phyloP scores from a whole-genome alignment of 2,888 invertebrate species.

The Morpho deidamia region DNA sequence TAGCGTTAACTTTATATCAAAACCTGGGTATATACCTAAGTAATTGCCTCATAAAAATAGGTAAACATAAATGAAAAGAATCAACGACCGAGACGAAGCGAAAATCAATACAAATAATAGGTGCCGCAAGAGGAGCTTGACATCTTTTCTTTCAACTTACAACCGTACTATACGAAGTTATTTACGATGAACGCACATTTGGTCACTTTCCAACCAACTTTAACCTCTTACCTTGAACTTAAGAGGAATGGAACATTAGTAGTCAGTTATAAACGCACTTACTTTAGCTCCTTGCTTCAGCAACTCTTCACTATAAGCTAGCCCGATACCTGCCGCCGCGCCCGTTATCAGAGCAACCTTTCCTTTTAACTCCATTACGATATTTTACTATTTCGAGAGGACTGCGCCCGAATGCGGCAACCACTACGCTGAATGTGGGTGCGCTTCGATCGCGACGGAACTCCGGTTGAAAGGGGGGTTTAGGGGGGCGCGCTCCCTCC shows the following conservation, averaged over 20 bases:
- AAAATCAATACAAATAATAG: constrained; percentile 62
- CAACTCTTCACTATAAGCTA: constrained; percentile 84
- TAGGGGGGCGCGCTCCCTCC: constrained; percentile 33
- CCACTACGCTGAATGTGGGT: constrained; percentile 36
- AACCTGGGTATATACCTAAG: too few relatives aligned
- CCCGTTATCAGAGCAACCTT: constrained; percentile 86
- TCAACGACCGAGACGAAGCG: constrained; percentile 43
- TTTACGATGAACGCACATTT: constrained; percentile 25
- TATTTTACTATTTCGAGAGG: constrained; percentile 34
- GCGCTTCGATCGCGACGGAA: constrained; percentile 63
- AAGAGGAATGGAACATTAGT: constrained; percentile 31
- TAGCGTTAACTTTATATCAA: too few relatives aligned
- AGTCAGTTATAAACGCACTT: constrained; percentile 35
- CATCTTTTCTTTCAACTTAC: constrained; percentile 20
- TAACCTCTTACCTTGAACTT: constrained; percentile 62
- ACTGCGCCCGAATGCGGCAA: constrained; percentile 53
- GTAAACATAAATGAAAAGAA: constrained; percentile 34
- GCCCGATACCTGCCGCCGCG: constrained; percentile 85
- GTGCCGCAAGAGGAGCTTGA: constrained; percentile 18
- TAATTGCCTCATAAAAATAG: constrained; percentile 34
- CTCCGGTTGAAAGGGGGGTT: constrained; percentile 32
- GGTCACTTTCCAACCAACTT: constrained; percentile 36
- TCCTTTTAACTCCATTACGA: constrained; percentile 83
- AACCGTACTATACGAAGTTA: constrained; percentile 1
- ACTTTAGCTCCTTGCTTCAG: constrained; percentile 87